phyloP scores from a whole-genome alignment of 1,140 invertebrate genomes.

The Trichonephila inaurata region DNA sequence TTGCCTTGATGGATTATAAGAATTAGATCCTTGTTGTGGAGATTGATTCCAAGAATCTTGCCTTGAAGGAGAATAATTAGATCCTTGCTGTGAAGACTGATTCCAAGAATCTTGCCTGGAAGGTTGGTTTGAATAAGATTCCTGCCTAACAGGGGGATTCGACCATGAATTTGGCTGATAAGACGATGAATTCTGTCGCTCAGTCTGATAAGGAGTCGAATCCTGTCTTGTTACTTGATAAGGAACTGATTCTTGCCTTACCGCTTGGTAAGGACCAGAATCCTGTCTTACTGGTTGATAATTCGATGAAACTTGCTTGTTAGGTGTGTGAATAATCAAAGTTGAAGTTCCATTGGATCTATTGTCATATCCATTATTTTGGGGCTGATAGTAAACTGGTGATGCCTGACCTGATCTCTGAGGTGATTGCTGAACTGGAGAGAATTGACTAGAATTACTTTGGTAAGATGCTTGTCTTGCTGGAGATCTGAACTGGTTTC shows the following conservation, averaged over 20 bases:
- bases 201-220: conserved; percentile 34
- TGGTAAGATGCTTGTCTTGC: conserved; percentile 51
- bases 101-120: conserved; percentile 56
- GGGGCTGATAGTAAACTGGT: conserved; percentile 39
- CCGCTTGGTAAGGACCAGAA: background rate
- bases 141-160: background rate
- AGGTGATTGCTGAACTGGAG: conserved; percentile 50
- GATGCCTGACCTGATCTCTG: conserved; percentile 24
- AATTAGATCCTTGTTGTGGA: background rate
- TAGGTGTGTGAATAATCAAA: background rate
- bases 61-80: background rate
- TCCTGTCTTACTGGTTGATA: background rate
- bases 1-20: conserved; percentile 43
- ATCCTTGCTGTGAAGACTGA: conserved; percentile 29
- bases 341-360: background rate
- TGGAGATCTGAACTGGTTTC: conserved; percentile 41
- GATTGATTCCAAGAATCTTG: conserved; percentile 35
- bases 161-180: conserved; percentile 42
- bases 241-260: background rate
- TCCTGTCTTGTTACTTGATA: conserved; percentile 49
- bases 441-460: conserved; percentile 61
- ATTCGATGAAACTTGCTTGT: background rate
- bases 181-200: conserved; percentile 23
- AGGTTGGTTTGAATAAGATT: conserved; percentile 35
- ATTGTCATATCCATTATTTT: conserved; percentile 53